A percentile compares a stretch with the other conserved stretches of the same genome.
Conservation (phyloP, 2,888 invertebrate genomes). For the Gryllus longicercus region DNA sequence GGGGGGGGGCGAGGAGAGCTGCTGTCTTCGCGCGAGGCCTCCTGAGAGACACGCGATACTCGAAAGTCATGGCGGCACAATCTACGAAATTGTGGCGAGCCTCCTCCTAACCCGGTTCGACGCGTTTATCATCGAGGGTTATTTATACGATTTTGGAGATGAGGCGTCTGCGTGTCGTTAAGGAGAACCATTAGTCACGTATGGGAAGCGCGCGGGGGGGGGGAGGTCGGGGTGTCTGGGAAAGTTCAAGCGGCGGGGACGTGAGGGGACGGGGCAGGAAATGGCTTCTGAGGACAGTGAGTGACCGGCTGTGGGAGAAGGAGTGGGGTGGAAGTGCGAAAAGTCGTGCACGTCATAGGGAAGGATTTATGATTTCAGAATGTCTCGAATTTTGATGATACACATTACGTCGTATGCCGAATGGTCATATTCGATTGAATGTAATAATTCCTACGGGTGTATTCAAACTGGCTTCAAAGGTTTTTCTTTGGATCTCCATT, state of each 20-base stretch:
- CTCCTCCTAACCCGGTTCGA: not conserved
- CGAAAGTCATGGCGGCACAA: not conserved
- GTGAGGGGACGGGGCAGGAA: not conserved
- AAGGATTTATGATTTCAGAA: too few species aligned
- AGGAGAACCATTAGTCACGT: not conserved
- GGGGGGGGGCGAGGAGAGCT: not conserved
- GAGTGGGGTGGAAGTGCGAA: too few species aligned
- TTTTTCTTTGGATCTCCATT: too few species aligned
- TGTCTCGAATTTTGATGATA: too few species aligned
- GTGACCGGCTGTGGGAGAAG: too few species aligned
- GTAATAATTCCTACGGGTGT: too few species aligned
- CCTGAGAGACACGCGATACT: not conserved
- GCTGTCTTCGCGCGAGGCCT: not conserved
- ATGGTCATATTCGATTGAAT: too few species aligned
- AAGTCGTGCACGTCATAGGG: too few species aligned
- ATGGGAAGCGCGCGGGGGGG: not conserved
- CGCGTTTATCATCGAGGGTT: not conserved
- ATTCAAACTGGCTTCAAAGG: too few species aligned
- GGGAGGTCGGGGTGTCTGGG: not conserved
- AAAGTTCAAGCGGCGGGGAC: not conserved
- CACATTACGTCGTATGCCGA: too few species aligned
- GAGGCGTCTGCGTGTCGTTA: conserved; percentile 8
- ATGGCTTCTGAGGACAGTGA: not conserved
- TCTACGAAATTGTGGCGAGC: conserved; percentile 2
- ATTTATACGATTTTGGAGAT: conserved; percentile 2